A percentile compares a stretch with the other conserved stretches of the same genome.
These are phyloP conservation scores for Pristionchus entomophagus DNA, from an alignment of 2,888 invertebrate genomes.

Conservation along the genomic window DNA sequence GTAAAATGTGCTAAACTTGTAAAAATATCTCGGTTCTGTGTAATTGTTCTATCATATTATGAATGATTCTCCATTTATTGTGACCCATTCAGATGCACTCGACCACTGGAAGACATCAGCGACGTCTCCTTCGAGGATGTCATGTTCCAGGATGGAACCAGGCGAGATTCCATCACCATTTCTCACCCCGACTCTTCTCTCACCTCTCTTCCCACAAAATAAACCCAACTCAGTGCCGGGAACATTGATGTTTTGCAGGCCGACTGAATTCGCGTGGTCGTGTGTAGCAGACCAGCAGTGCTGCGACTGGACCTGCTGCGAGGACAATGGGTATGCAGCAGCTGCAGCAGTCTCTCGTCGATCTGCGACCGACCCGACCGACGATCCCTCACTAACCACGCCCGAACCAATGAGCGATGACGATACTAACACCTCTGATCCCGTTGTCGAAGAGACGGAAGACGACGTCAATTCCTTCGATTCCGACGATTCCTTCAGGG, in stretches of 20 bases:
- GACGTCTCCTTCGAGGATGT: not conserved
- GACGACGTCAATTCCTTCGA: not conserved
- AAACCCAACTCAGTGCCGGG: too few relatives aligned
- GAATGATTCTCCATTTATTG: too few relatives aligned
- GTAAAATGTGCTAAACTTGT: not conserved
- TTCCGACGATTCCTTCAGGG: not conserved
- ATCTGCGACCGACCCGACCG: not conserved
- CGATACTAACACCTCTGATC: not conserved
- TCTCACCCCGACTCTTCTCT: not conserved
- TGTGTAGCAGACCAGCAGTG: not conserved
- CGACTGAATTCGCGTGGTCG: not conserved
- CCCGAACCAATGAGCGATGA: not conserved
- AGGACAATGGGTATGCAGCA: not conserved
- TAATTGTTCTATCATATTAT: too few relatives aligned
- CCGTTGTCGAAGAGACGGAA: not conserved
- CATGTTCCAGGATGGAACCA: conserved; percentile 9
- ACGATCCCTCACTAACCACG: not conserved
- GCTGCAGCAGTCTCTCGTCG: not conserved
- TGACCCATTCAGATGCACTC: not conserved
- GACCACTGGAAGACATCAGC: not conserved
- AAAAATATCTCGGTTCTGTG: too few relatives aligned
- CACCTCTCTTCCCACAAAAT: not conserved
- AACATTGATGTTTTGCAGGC: not conserved
- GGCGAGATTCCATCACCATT: too few relatives aligned
- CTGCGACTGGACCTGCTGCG: conserved; percentile 14